These are phyloP conservation scores for Hemistola chrysoprasaria DNA, from an alignment of 2,888 invertebrate species.

Conservation along the genomic window DNA sequence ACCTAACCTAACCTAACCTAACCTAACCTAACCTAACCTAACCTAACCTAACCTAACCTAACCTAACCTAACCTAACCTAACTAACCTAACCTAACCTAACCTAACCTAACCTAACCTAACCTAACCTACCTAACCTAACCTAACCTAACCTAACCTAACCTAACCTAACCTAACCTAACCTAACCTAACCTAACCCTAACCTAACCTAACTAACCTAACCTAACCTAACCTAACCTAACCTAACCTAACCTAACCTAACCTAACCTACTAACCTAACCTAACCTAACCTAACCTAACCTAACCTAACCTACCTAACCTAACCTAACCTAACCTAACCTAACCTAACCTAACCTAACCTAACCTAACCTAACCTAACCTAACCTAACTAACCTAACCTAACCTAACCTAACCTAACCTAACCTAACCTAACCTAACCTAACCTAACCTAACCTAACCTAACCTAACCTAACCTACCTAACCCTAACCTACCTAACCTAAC, in stretches of 20 bases:
- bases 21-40: constrained; percentile 20
- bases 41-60: constrained; percentile 16
- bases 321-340: constrained; percentile 6
- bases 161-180: constrained; percentile 13
- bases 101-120: constrained; percentile 14
- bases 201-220: constrained; percentile 13
- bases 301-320: no score
- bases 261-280: no score
- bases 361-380: constrained; percentile 14
- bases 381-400: constrained; percentile 14
- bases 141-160: constrained; percentile 13
- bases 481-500: constrained; percentile 12
- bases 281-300: no score
- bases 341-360: constrained; percentile 11
- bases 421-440: constrained; percentile 6
- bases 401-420: constrained; percentile 12
- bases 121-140: no score
- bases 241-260: constrained; percentile 12
- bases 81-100: constrained; percentile 9
- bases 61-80: constrained; percentile 12
- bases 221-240: constrained; percentile 13
- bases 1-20: constrained; percentile 21
- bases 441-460: constrained; percentile 8
- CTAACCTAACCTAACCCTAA: no score
- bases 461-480: no score